A percentile compares a stretch with the other conserved stretches of the same genome.
These are phyloP conservation scores for Eulemur macaco DNA, from an alignment of 2,113 vertebrate species.

Conservation along the genomic window DNA sequence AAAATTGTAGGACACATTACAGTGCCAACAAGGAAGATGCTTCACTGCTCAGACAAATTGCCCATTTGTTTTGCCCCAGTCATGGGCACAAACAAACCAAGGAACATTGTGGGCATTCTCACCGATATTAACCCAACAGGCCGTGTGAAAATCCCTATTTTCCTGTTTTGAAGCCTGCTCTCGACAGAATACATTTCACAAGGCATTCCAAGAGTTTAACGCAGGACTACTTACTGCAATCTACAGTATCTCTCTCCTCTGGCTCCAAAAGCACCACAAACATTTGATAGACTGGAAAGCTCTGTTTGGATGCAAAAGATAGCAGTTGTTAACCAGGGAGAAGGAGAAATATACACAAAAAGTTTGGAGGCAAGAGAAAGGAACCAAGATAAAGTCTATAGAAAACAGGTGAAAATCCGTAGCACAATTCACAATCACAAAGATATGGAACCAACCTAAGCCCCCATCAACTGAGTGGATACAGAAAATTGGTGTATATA, in stretches of 20 bases:
- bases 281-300: neutral
- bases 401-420: neutral
- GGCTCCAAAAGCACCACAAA: neutral
- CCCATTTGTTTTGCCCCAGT: neutral
- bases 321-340: neutral
- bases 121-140: neutral
- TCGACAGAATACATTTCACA: neutral
- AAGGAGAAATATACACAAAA: neutral
- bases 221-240: neutral
- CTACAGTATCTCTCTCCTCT: neutral
- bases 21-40: neutral
- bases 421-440: too few relatives aligned
- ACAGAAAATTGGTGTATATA: too few relatives aligned
- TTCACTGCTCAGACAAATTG: neutral
- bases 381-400: neutral
- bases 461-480: too few relatives aligned
- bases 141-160: neutral
- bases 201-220: neutral
- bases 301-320: neutral
- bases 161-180: neutral
- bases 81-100: neutral
- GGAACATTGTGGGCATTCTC: neutral
- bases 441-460: too few relatives aligned
- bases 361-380: neutral
- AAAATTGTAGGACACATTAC: neutral